phyloP scores from a whole-genome alignment of 2,888 invertebrate species.

The Drosophila flavopinicola region DNA sequence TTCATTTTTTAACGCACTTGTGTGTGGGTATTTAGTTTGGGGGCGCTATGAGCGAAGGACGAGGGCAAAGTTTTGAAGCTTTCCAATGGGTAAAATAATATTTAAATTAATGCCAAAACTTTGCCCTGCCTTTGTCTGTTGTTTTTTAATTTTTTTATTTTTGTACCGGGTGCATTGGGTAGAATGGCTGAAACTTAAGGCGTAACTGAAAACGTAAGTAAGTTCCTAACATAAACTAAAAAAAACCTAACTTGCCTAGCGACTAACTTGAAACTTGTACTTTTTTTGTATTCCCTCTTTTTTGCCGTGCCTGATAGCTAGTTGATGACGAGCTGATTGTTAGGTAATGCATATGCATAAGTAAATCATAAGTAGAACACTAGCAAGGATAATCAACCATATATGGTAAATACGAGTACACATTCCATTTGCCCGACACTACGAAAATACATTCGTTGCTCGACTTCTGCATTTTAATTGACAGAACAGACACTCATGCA shows the following conservation, averaged over 20 bases:
- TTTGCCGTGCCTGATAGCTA: background rate
- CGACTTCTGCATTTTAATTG: conserved; percentile 41
- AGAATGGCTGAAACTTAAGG: conserved; percentile 62
- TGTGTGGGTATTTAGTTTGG: conserved; percentile 45
- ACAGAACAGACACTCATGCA: conserved; percentile 77
- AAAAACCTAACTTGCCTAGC: conserved; percentile 32
- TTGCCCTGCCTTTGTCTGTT: conserved; percentile 25
- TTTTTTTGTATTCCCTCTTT: background rate
- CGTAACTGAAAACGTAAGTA: conserved; percentile 54
- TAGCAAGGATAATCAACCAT: conserved; percentile 71
- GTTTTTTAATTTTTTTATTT: conserved; percentile 22
- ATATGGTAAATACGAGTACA: conserved; percentile 34
- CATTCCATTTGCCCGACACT: conserved; percentile 68
- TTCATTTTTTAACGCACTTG: conserved; percentile 72
- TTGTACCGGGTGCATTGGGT: conserved; percentile 67
- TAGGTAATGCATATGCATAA: conserved; percentile 58
- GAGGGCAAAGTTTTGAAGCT: conserved; percentile 42
- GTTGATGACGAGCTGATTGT: conserved; percentile 57
- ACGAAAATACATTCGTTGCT: conserved; percentile 49
- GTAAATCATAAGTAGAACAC: conserved; percentile 45
- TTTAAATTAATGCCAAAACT: conserved; percentile 45
- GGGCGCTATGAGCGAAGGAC: conserved; percentile 41
- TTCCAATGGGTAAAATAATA: conserved; percentile 27
- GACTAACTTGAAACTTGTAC: conserved; percentile 24
- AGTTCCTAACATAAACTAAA: conserved; percentile 18